A percentile compares a stretch with the other conserved stretches of the same genome.
Conservation (phyloP, 2,888 invertebrate species). For the Xanthia togata region DNA sequence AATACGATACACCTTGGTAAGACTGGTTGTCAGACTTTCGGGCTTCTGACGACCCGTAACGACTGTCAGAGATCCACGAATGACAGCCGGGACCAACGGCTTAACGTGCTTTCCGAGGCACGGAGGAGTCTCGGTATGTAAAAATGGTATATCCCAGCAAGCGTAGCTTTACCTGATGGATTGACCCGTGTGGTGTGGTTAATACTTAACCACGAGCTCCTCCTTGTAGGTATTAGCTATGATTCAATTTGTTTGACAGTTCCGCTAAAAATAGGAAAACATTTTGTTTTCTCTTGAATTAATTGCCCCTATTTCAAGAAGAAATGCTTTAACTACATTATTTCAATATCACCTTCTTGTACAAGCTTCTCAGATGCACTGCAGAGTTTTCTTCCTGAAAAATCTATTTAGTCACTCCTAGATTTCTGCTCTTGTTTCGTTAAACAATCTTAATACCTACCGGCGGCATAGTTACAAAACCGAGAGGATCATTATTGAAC, state of each 20-base stretch:
- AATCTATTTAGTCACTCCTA: not conserved
- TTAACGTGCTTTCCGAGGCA: no score
- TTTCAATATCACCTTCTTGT: not conserved
- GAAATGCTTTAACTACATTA: not conserved
- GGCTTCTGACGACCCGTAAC: no score
- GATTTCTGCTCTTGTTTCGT: not conserved
- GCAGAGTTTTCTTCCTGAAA: conserved; percentile 21
- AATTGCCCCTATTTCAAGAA: not conserved
- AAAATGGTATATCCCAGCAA: no score
- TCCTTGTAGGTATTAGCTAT: not conserved
- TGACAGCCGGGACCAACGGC: no score
- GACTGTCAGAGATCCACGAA: no score
- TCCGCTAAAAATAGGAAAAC: not conserved
- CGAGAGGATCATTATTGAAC: not conserved
- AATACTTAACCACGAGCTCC: no score
- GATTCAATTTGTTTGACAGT: conserved; percentile 25
- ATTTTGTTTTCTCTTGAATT: not conserved
- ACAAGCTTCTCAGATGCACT: not conserved
- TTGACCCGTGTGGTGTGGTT: no score
- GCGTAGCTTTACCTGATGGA: no score
- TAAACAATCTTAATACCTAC: not conserved
- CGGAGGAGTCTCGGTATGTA: no score
- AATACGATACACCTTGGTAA: no score
- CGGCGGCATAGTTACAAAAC: not conserved
- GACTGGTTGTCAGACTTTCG: no score